Evolutionary conservation across 1,140 invertebrate genomes (phyloP), one percentile per base, ranked within the genome.

Genomic region (Drosophila sechellia): DNA sequence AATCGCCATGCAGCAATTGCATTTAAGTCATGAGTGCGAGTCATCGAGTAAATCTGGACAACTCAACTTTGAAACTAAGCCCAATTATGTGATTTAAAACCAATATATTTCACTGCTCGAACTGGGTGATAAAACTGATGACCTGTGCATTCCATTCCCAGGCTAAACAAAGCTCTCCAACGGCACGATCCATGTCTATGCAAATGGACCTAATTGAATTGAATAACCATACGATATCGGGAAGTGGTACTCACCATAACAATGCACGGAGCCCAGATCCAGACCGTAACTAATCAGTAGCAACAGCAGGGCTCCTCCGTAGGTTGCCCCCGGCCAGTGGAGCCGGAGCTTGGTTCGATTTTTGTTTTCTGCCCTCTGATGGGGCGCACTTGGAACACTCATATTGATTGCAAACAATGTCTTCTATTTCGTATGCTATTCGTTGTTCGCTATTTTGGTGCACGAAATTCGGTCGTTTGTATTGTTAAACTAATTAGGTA

Each of bases 401-500:
- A 86, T 86, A 72, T 87, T 81, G 79, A 83, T 83, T 75, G 77
- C 64, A 65, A 71, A 56, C 53, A 78, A 63, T 84, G 65, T 77
- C 60, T 68, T 52, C 66, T 75, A 45, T 52, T 58, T 34, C 22
- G 17, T 52, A 40, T 58, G 31, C 39, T 75, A 57, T 54, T 40
- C 56, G 45, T 75, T 76, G 27, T 53, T 75, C 59, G 79, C 57
- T 79, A 64, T 81, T 86, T 52, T 75, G 57, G 22, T 65, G 37
- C 55, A 57, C 63, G 25, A 77, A 77, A 70, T 64, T 77, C 56
- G 63, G 53, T 68, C 57, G 60, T 39, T 75, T 64, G 61, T 78
- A 79, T 83, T 86, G 79, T 86, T 61, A 79, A 83, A 86, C 87
- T 83, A 86, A 87, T 86, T 87, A 79, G 68, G 45, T 70, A 81